A percentile compares a stretch with the other conserved stretches of the same genome.
These are phyloP conservation scores for Liopterus haemorrhoidalis DNA, from an alignment of 2,888 invertebrate genomes.

Conservation along the genomic window DNA sequence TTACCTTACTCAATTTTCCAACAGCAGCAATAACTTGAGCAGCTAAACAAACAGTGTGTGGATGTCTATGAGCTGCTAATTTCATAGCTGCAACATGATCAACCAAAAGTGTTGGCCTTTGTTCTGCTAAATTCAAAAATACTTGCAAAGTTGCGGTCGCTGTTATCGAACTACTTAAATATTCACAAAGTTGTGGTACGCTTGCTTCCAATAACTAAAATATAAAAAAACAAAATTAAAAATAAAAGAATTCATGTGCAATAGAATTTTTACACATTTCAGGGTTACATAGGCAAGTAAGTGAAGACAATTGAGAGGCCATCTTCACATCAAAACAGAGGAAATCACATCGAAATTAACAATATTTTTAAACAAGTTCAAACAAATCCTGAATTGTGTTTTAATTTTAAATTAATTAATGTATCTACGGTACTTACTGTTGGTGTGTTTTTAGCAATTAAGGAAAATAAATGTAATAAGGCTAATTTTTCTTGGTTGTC, in stretches of 20 bases:
- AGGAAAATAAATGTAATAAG: slow-evolving; percentile 72
- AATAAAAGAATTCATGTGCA: too few relatives aligned
- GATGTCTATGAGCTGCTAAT: slow-evolving; percentile 60
- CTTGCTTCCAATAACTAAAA: slow-evolving; percentile 69
- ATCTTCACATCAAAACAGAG: too few relatives aligned
- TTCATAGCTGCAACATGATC: slow-evolving; percentile 66
- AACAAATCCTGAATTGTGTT: slow-evolving; percentile 3
- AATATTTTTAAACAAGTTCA: slow-evolving; percentile 12
- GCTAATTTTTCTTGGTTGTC: slow-evolving; percentile 82
- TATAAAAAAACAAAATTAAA: too few relatives aligned
- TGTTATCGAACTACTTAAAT: slow-evolving; percentile 58
- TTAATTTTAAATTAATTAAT: too few relatives aligned
- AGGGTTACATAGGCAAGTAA: too few relatives aligned
- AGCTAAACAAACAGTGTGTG: slow-evolving; percentile 59
- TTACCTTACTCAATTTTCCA: slow-evolving; percentile 64
- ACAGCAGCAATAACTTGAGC: slow-evolving; percentile 66
- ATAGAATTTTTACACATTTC: too few relatives aligned
- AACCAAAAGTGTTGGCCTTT: slow-evolving; percentile 62
- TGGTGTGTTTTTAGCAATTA: slow-evolving; percentile 76
- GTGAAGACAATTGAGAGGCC: too few relatives aligned
- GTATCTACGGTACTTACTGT: too few relatives aligned
- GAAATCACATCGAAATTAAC: slow-evolving; percentile 13
- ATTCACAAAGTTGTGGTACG: slow-evolving; percentile 74
- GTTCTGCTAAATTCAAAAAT: slow-evolving; percentile 67
- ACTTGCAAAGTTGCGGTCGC: slow-evolving; percentile 64